Percentiles rank a stretch among this genome's conserved stretches.
These are phyloP conservation scores for Anorthoa munda DNA, from an alignment of 2,888 invertebrate species.

Conservation along the genomic window DNA sequence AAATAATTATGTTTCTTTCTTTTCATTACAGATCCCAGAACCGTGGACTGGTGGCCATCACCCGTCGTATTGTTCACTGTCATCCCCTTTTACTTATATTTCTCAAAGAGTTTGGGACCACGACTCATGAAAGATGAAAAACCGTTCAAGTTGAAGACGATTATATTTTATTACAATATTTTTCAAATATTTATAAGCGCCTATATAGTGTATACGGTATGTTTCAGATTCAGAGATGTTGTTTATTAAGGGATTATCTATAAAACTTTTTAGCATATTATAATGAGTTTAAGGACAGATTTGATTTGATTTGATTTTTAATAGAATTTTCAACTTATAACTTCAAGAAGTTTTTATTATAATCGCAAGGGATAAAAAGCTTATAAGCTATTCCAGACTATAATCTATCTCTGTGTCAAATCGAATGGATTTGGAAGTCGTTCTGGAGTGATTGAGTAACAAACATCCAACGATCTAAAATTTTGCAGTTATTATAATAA, in stretches of 20 bases:
- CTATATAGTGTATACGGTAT: conserved; percentile 60
- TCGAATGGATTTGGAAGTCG: no score
- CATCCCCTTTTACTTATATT: conserved; percentile 60
- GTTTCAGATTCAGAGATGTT: conserved; percentile 28
- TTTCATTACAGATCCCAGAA: conserved; percentile 64
- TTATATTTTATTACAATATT: conserved; percentile 94
- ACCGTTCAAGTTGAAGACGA: conserved; percentile 92
- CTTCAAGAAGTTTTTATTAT: no score
- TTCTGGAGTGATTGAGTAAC: no score
- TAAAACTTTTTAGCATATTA: no score
- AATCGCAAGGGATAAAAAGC: no score
- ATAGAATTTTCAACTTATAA: no score
- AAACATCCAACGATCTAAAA: no score
- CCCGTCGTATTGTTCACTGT: conserved; percentile 31
- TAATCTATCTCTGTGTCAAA: no score
- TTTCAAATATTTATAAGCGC: conserved; percentile 88
- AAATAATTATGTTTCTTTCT: background rate
- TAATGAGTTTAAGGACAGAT: no score
- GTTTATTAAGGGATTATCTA: no score
- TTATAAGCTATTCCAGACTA: no score
- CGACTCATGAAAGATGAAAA: conserved; percentile 91
- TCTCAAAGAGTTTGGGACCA: conserved; percentile 64
- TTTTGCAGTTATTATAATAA: background rate
- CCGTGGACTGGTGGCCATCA: conserved; percentile 61
- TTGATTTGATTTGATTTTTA: no score